Evolutionary conservation across 2,113 vertebrate genomes (phyloP).

Genomic region (Pyrgilauda ruficollis): DNA sequence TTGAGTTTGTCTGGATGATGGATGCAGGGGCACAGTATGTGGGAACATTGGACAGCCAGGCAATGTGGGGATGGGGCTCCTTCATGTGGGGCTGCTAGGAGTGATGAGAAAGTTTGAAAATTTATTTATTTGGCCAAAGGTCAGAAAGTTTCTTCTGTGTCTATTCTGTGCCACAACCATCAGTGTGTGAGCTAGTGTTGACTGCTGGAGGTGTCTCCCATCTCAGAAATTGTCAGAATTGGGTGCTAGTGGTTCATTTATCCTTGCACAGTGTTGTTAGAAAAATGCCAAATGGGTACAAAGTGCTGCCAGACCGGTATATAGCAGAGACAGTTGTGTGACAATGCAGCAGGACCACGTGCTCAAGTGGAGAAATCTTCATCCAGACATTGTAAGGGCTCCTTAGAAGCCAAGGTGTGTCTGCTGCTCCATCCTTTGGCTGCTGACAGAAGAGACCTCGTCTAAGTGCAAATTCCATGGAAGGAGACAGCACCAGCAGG

Average conservation of each 20-base stretch:
- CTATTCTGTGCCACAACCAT: not conserved
- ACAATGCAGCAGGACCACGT: not conserved
- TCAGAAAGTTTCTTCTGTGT: not conserved
- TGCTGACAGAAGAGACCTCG: not conserved
- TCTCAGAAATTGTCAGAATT: not conserved
- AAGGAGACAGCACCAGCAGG: not conserved
- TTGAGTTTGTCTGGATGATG: not conserved
- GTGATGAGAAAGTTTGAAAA: not conserved
- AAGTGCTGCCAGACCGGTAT: not conserved
- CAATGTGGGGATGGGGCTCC: not conserved
- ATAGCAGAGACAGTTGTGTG: not conserved
- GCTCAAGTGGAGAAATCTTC: not conserved
- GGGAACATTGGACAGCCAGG: not conserved
- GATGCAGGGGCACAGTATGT: fast-evolving
- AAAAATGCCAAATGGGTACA: not conserved
- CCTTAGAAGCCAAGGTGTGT: not conserved
- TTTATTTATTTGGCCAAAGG: not conserved
- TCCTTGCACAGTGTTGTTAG: not conserved
- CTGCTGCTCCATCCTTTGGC: not conserved
- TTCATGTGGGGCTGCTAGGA: not conserved
- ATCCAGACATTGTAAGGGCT: not conserved
- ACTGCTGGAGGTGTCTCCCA: not conserved
- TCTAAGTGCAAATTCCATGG: not conserved
- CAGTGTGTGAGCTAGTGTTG: not conserved
- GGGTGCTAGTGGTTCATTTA: not conserved